Evolutionary conservation across 2,797 vertebrate species (phyloP).

Genomic region (Xiphophorus birchmanni): DNA sequence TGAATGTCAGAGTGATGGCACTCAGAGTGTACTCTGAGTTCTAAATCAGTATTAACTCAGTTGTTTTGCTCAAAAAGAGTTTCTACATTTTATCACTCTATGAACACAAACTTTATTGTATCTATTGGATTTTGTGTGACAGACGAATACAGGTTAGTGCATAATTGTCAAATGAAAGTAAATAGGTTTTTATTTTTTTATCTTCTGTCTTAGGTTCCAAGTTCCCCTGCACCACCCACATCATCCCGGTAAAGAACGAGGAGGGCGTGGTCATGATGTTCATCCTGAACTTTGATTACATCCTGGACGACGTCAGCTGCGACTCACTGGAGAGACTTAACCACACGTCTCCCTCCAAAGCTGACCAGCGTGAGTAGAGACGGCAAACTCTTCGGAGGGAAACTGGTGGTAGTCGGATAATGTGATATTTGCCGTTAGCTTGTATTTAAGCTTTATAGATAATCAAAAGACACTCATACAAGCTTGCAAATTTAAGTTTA

Average conservation of each 20-base stretch:
- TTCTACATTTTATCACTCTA: background rate
- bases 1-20: conserved; percentile 48
- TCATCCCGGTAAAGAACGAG: conserved; percentile 99
- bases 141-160: no score
- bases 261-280: conserved; percentile 99
- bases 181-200: background rate
- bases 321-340: conserved; percentile 89
- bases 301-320: conserved; percentile 87
- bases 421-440: background rate
- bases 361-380: conserved; percentile 88
- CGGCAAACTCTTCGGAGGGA: background rate
- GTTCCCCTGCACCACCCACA: conserved; percentile 95
- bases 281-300: conserved; percentile 96
- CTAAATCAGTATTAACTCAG: conserved; percentile 19
- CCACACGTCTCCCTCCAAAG: conserved; percentile 88
- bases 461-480: background rate
- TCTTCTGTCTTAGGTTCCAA: conserved; percentile 85
- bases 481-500: background rate
- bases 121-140: no score
- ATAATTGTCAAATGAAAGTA: background rate
- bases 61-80: conserved; percentile 19
- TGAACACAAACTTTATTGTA: background rate
- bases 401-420: background rate
- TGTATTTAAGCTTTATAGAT: background rate
- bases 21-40: conserved; percentile 16